Conservation (phyloP, 2,888 invertebrate species). For the Zhuqinia jingwanae region DNA sequence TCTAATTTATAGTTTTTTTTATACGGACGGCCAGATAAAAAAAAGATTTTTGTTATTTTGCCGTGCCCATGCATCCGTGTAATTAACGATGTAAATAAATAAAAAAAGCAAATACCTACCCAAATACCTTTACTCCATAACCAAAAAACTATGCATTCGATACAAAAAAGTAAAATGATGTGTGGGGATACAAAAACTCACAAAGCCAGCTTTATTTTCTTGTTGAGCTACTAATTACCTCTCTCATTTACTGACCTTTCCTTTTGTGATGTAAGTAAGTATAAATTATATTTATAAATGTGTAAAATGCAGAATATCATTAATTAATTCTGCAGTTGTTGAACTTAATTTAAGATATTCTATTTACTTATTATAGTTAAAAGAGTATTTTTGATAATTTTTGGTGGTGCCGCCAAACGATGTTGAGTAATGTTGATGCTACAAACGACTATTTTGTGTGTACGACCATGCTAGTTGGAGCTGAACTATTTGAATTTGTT, state of each 20-base stretch:
- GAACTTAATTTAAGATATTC: slow-evolving; percentile 12
- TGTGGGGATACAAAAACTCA: neutral
- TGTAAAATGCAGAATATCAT: neutral
- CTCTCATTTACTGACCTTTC: slow-evolving; percentile 38
- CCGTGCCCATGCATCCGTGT: slow-evolving; percentile 4
- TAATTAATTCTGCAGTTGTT: neutral
- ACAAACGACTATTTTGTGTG: too few relatives aligned
- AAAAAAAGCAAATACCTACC: neutral
- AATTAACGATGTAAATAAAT: slow-evolving; percentile 25
- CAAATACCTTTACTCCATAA: too few relatives aligned
- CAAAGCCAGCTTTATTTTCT: neutral
- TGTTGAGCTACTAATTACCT: neutral
- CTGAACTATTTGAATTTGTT: too few relatives aligned
- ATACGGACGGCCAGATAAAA: neutral
- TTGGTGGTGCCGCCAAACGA: neutral
- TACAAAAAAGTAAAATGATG: too few relatives aligned
- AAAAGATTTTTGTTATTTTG: neutral
- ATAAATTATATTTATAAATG: slow-evolving; percentile 13
- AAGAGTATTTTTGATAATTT: neutral
- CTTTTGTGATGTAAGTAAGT: slow-evolving; percentile 48
- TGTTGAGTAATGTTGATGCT: neutral
- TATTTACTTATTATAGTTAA: neutral
- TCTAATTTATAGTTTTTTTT: neutral
- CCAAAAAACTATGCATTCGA: too few relatives aligned
- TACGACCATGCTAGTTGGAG: too few relatives aligned